phyloP scores from a whole-genome alignment of 2,797 vertebrate genomes.

The Petrocephalus schoutedeni region DNA sequence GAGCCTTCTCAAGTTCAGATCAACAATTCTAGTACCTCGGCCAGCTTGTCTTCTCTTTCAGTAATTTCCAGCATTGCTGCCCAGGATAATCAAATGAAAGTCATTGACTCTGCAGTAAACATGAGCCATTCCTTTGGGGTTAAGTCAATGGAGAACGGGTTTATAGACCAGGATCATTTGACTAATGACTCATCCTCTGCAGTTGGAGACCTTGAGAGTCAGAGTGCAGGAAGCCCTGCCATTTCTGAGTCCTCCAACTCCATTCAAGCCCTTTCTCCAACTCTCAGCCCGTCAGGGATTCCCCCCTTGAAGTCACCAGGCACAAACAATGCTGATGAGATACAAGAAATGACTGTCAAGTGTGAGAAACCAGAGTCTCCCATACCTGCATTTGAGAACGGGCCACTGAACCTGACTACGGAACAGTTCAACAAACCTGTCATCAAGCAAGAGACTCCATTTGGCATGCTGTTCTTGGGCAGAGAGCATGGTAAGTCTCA shows the following conservation, averaged over 20 bases:
- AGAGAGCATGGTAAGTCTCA: constrained; percentile 89
- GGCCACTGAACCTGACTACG: constrained; percentile 75
- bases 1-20: constrained; percentile 60
- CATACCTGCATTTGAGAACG: constrained; percentile 59
- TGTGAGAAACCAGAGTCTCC: constrained; percentile 78
- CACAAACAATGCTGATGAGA: constrained; percentile 60
- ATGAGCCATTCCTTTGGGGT: constrained; percentile 65
- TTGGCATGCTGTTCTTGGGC: constrained; percentile 93
- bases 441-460: constrained; percentile 94
- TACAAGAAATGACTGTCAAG: constrained; percentile 76
- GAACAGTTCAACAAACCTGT: constrained; percentile 73
- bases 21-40: constrained; percentile 60
- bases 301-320: constrained; percentile 68
- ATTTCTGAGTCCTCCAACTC: constrained; percentile 75
- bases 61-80: constrained; percentile 76
- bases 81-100: constrained; percentile 86
- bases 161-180: constrained; percentile 68
- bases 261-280: constrained; percentile 65
- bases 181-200: constrained; percentile 67
- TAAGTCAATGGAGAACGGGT: constrained; percentile 70
- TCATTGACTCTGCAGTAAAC: constrained; percentile 74
- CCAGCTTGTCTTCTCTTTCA: constrained; percentile 65
- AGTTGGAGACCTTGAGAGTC: constrained; percentile 68
- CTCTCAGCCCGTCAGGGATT: constrained; percentile 68
- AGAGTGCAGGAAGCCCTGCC: constrained; percentile 66